Percentiles rank a stretch among this genome's conserved stretches.
These are phyloP conservation scores for Acropternis orthonyx DNA, from an alignment of 2,797 vertebrate genomes.

Conservation along the genomic window DNA sequence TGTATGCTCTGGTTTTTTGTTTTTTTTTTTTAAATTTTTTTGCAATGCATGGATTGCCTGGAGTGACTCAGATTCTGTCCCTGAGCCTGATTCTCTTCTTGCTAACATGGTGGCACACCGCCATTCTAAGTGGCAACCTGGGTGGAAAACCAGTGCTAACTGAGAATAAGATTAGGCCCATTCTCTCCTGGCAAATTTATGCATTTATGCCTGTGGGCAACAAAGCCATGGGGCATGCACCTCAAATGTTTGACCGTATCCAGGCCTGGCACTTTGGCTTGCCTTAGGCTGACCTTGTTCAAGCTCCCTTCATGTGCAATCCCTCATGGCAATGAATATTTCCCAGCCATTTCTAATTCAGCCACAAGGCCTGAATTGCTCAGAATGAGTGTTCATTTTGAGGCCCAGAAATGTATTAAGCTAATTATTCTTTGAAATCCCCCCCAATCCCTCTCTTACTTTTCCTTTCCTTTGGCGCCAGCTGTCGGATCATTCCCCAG, in stretches of 20 bases:
- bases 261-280: not conserved
- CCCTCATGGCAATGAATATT: not conserved
- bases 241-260: not conserved
- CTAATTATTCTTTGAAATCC: constrained; percentile 55
- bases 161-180: not conserved
- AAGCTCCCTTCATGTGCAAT: not conserved
- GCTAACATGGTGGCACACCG: not conserved
- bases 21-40: not conserved
- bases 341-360: constrained; percentile 18
- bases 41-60: not conserved
- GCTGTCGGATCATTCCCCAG: constrained; percentile 32
- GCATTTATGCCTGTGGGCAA: not conserved
- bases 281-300: not conserved
- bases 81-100: not conserved
- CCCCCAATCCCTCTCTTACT: not conserved
- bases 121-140: not conserved
- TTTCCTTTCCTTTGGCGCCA: not conserved
- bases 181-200: not conserved
- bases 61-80: not conserved
- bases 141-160: not conserved
- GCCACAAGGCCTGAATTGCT: not conserved
- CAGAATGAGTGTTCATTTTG: not conserved
- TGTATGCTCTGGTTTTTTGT: not conserved
- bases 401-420: constrained; percentile 36
- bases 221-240: not conserved